phyloP scores from a whole-genome alignment of 2,888 invertebrate species.

The Spisula solida region DNA sequence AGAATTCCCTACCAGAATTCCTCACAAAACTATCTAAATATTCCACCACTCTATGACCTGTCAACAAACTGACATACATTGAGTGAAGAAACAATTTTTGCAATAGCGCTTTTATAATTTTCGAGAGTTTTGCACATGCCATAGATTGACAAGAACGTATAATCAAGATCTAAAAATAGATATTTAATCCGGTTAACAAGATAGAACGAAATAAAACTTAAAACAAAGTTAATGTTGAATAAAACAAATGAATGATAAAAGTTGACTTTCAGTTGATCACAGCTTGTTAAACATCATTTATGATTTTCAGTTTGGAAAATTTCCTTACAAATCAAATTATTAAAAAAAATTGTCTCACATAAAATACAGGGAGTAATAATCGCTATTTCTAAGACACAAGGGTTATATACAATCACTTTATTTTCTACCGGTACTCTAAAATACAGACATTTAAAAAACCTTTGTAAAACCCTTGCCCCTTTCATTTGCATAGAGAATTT shows the following conservation, averaged over 20 bases:
- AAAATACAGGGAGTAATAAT: too few species aligned
- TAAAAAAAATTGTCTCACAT: too few species aligned
- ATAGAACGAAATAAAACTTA: not conserved
- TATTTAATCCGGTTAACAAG: constrained; percentile 8
- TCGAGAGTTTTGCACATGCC: constrained; percentile 4
- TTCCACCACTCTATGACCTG: constrained; percentile 6
- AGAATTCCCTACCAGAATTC: constrained; percentile 1
- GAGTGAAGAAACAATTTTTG: constrained; percentile 7
- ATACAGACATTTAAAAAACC: too few species aligned
- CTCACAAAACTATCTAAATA: not conserved
- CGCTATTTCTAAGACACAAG: too few species aligned
- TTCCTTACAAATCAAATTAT: too few species aligned
- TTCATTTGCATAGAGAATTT: not conserved
- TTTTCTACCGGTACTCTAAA: too few species aligned
- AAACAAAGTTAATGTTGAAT: not conserved
- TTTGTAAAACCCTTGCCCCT: too few species aligned
- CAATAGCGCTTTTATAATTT: not conserved
- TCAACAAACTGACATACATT: constrained; percentile 19
- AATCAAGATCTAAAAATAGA: constrained; percentile 19
- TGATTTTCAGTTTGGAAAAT: too few species aligned
- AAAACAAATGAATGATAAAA: not conserved
- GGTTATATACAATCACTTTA: too few species aligned
- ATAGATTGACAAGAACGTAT: constrained; percentile 15
- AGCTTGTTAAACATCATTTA: too few species aligned
- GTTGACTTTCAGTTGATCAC: too few species aligned